Percentiles rank a stretch among this genome's conserved stretches.
Conservation (phyloP, 2,797 vertebrate species). For the Novumbra hubbsi region DNA sequence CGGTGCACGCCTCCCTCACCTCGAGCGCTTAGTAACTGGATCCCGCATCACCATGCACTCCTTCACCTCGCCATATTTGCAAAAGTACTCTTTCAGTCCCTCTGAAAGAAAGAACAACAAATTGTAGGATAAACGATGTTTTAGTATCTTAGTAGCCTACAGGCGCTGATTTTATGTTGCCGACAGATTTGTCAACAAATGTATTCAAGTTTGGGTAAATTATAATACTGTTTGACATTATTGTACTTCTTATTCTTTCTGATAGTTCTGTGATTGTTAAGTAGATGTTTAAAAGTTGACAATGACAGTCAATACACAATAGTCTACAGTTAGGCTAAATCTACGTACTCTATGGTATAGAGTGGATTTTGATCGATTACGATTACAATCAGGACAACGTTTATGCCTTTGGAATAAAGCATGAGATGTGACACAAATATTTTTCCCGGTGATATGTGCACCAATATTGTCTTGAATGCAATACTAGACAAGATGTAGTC, state of each 20-base stretch:
- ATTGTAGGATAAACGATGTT: background rate
- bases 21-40: constrained; percentile 98
- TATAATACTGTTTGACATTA: background rate
- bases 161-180: background rate
- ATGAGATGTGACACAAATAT: background rate
- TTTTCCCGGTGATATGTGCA: background rate
- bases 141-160: background rate
- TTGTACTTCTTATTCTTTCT: background rate
- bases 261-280: background rate
- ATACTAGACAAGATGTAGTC: background rate
- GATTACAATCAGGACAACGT: background rate
- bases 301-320: background rate
- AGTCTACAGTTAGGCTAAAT: background rate
- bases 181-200: background rate
- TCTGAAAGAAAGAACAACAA: constrained; percentile 68
- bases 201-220: background rate
- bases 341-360: background rate
- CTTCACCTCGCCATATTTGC: constrained; percentile 99
- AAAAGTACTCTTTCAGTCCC: constrained; percentile 98
- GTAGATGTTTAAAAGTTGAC: background rate
- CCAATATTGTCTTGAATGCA: background rate
- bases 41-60: constrained; percentile 99
- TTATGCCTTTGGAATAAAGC: background rate
- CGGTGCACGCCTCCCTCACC: constrained; percentile 78
- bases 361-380: background rate